These are phyloP conservation scores for Clytia hemisphaerica DNA, from an alignment of 30 jellyfish, hydroid and myxozoan genomes.

Conservation along the genomic window DNA sequence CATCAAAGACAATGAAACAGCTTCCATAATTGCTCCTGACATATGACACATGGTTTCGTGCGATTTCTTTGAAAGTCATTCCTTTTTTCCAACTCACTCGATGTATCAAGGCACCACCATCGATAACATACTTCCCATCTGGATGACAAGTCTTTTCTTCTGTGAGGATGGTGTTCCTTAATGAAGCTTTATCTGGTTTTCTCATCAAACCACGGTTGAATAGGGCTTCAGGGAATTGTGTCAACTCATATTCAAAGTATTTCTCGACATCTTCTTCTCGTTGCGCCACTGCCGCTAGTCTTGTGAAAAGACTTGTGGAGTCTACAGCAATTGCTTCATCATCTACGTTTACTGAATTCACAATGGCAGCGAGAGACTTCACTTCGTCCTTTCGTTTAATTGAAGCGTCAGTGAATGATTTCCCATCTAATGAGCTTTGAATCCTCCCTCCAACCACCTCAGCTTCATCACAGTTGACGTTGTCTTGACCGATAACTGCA, in stretches of 20 bases:
- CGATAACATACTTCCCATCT: slow-evolving; percentile 10
- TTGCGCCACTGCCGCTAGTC: slow-evolving; percentile 37
- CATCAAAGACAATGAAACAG: slow-evolving; percentile 30
- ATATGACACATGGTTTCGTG: slow-evolving; percentile 4
- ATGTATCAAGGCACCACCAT: slow-evolving; percentile 50
- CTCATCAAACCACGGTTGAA: slow-evolving; percentile 36
- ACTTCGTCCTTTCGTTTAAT: slow-evolving; percentile 10
- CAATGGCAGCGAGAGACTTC: too few species aligned
- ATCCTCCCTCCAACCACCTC: slow-evolving; percentile 31
- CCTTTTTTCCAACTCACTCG: slow-evolving; percentile 32
- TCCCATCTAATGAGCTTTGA: slow-evolving; percentile 22
- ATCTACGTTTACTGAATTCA: slow-evolving; percentile 22
- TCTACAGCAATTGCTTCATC: slow-evolving; percentile 20
- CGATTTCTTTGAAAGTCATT: slow-evolving; percentile 17
- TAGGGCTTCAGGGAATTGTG: slow-evolving; percentile 18
- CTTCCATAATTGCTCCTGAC: slow-evolving; percentile 22
- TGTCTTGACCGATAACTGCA: slow-evolving; percentile 26
- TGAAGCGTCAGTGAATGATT: slow-evolving; percentile 24
- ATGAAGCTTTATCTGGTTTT: slow-evolving; percentile 35
- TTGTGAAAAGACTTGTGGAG: slow-evolving; percentile 34
- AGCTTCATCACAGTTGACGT: slow-evolving; percentile 46
- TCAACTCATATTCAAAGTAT: slow-evolving; percentile 40
- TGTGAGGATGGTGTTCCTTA: background rate
- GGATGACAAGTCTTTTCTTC: slow-evolving; percentile 1
- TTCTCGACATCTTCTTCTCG: slow-evolving; percentile 28